Conservation (phyloP, 2,888 invertebrate species). For the Agriopis leucophaearia region DNA sequence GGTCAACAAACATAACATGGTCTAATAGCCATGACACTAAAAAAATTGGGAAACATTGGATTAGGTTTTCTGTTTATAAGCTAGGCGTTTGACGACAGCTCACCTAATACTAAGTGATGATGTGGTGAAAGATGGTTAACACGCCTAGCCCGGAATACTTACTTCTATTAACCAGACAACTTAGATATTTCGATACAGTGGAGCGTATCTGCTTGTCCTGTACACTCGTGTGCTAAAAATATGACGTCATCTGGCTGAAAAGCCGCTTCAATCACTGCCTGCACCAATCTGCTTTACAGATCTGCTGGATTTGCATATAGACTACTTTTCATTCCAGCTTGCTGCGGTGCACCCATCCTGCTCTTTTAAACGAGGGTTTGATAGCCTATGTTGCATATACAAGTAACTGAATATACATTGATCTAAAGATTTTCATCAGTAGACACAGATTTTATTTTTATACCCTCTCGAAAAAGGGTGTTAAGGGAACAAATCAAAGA, state of each 20-base stretch:
- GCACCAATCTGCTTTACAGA: conserved; percentile 46
- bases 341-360: conserved; percentile 27
- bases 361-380: conserved; percentile 29
- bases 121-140: too few species aligned
- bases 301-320: conserved; percentile 48
- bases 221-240: conserved; percentile 16
- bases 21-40: too few species aligned
- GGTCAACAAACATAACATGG: too few species aligned
- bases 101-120: too few species aligned
- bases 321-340: conserved; percentile 44
- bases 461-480: too few species aligned
- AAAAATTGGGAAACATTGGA: too few species aligned
- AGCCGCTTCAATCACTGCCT: conserved; percentile 41
- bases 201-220: neutral
- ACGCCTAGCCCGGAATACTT: neutral
- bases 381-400: conserved; percentile 12
- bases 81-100: too few species aligned
- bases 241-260: conserved; percentile 28
- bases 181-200: neutral
- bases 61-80: too few species aligned
- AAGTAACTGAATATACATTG: too few species aligned
- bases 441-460: too few species aligned
- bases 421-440: too few species aligned
- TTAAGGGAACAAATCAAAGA: too few species aligned
- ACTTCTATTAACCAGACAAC: neutral